A percentile compares a stretch with the other conserved stretches of the same genome.
These are phyloP conservation scores for Holacanthus passer DNA, from an alignment of 2,113 vertebrate genomes.

Conservation along the genomic window DNA sequence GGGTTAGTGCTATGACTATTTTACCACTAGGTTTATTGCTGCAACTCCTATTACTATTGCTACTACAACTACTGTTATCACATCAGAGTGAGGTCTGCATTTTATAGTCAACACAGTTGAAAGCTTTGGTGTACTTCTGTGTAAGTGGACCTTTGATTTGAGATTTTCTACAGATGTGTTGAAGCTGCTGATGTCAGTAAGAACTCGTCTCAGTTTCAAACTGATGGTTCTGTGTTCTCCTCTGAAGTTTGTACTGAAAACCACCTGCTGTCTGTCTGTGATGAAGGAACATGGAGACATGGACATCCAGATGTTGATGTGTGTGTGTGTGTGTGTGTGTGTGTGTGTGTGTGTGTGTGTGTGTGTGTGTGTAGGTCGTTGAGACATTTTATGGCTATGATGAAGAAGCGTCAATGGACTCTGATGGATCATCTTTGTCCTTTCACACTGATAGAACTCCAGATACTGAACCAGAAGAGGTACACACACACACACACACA, in stretches of 20 bases:
- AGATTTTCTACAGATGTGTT: neutral
- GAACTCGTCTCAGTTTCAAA: too few relatives aligned
- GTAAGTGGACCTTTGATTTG: neutral
- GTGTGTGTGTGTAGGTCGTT: slow-evolving; percentile 66
- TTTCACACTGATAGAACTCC: slow-evolving; percentile 80
- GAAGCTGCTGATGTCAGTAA: too few relatives aligned
- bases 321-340: slow-evolving; percentile 13
- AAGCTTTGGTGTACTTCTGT: neutral
- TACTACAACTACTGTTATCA: neutral
- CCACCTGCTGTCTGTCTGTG: too few relatives aligned
- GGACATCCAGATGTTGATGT: too few relatives aligned
- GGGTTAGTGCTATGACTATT: too few relatives aligned
- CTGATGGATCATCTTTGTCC: slow-evolving; percentile 76
- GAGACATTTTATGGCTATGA: slow-evolving; percentile 81
- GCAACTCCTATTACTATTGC: neutral
- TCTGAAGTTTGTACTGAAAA: too few relatives aligned
- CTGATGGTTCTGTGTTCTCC: too few relatives aligned
- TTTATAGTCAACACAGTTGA: neutral
- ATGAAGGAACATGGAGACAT: too few relatives aligned
- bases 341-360: slow-evolving; percentile 5
- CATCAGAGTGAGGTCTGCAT: too few relatives aligned
- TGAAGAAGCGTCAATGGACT: slow-evolving; percentile 75
- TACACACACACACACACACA: slow-evolving; percentile 26
- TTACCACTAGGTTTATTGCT: neutral
- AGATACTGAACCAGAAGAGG: slow-evolving; percentile 79